A percentile compares a stretch with the other conserved stretches of the same genome.
Conservation (phyloP, 1,140 invertebrate genomes). For the Conus ventricosus region DNA sequence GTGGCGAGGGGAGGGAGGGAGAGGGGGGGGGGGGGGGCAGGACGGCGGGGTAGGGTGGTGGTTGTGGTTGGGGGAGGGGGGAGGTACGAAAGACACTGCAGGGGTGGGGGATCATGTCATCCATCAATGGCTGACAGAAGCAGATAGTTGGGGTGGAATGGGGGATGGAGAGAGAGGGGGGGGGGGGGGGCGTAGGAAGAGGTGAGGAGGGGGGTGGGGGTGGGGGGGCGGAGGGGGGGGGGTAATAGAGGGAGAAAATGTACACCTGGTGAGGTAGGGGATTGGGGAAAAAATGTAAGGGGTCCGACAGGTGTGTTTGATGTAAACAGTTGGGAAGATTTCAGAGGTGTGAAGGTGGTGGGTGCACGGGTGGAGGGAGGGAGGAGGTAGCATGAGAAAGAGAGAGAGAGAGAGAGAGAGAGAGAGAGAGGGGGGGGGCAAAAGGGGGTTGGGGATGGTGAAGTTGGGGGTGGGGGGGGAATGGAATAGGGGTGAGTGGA, state of each 20-base stretch:
- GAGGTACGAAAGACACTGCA: not conserved
- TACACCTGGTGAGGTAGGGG: too few species aligned
- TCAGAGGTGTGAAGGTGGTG: not conserved
- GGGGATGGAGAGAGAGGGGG: not conserved
- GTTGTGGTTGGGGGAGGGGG: not conserved
- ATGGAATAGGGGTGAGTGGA: not conserved
- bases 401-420: slow-evolving; percentile 15
- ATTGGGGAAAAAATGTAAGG: too few species aligned
- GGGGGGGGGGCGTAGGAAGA: not conserved
- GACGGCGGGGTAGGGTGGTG: too few species aligned
- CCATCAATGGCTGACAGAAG: not conserved
- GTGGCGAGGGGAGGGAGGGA: too few species aligned
- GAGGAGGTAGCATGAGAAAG: not conserved
- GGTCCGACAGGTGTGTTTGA: too few species aligned
- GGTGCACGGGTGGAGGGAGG: not conserved
- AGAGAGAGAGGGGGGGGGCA: not conserved
- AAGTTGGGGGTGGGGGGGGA: not conserved
- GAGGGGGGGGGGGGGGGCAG: too few species aligned
- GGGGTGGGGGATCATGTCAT: not conserved
- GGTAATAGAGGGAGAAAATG: not conserved
- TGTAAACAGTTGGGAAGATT: too few species aligned
- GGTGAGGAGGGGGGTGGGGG: not conserved
- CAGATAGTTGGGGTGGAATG: not conserved
- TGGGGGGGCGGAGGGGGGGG: not conserved
- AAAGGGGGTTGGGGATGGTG: too few species aligned